Percentiles rank a stretch among this genome's conserved stretches.
Evolutionary conservation across 2,888 invertebrate genomes (phyloP).

Genomic region (Melikaiella ostensackeni): DNA sequence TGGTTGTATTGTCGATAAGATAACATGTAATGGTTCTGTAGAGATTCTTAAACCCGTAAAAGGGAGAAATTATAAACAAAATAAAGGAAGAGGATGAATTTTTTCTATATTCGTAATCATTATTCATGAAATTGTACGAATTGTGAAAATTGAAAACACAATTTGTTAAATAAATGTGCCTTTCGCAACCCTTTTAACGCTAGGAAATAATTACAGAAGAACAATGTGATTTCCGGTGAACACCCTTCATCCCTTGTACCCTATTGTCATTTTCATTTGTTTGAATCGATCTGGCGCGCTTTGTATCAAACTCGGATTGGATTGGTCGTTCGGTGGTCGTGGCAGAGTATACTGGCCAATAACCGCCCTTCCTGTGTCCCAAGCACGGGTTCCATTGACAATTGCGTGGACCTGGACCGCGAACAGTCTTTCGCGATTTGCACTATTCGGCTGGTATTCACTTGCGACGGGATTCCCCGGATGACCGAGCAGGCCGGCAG

Average conservation of each 20-base stretch:
- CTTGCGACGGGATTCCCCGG: conserved; percentile 33
- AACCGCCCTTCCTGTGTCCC: conserved; percentile 31
- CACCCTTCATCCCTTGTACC: conserved; percentile 4
- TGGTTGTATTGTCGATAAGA: no score
- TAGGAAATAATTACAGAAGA: neutral
- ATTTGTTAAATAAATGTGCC: no score
- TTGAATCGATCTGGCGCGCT: conserved; percentile 30
- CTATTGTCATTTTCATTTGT: conserved; percentile 30
- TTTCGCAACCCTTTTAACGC: neutral
- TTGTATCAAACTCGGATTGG: neutral
- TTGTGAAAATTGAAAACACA: no score
- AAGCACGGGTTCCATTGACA: no score
- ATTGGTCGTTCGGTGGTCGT: conserved; percentile 31
- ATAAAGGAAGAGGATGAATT: no score
- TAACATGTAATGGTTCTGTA: no score
- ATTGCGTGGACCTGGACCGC: conserved; percentile 14
- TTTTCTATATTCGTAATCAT: no score
- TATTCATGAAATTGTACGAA: no score
- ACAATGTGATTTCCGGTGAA: conserved; percentile 19
- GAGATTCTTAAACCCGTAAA: no score
- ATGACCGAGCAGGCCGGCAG: conserved; percentile 18
- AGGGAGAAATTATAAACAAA: no score
- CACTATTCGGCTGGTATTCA: conserved; percentile 32
- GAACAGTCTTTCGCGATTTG: conserved; percentile 33
- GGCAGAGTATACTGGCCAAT: conserved; percentile 24